Conservation (phyloP, 2,888 invertebrate species). For the Euzophera pinguis region DNA sequence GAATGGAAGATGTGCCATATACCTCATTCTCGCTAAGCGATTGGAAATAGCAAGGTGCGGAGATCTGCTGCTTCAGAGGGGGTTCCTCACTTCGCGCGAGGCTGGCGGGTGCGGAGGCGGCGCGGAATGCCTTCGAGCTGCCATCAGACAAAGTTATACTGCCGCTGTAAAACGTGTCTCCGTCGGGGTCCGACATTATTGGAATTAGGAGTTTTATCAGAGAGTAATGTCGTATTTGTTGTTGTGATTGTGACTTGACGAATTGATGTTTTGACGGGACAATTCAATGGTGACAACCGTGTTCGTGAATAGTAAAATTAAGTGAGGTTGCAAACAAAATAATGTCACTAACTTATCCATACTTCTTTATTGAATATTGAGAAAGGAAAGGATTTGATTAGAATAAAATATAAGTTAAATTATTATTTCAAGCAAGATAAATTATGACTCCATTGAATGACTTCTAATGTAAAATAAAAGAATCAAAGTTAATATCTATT, state of each 20-base stretch:
- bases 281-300: too few relatives aligned
- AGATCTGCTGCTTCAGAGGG: slow-evolving; percentile 40
- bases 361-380: too few relatives aligned
- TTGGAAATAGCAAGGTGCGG: slow-evolving; percentile 61
- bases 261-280: too few relatives aligned
- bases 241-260: too few relatives aligned
- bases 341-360: too few relatives aligned
- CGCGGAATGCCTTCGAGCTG: slow-evolving; percentile 12
- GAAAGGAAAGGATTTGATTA: too few relatives aligned
- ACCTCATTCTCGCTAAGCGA: slow-evolving; percentile 52
- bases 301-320: too few relatives aligned
- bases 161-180: background rate
- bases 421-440: too few relatives aligned
- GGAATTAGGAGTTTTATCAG: background rate
- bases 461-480: background rate
- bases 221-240: background rate
- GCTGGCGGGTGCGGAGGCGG: slow-evolving; percentile 38
- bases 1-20: background rate
- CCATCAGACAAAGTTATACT: background rate
- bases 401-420: too few relatives aligned
- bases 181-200: background rate
- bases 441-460: too few relatives aligned
- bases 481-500: background rate
- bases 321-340: too few relatives aligned
- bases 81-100: background rate